Evolutionary conservation across 2,797 vertebrate species (phyloP).

Genomic region (Acestrorhynchus altus): DNA sequence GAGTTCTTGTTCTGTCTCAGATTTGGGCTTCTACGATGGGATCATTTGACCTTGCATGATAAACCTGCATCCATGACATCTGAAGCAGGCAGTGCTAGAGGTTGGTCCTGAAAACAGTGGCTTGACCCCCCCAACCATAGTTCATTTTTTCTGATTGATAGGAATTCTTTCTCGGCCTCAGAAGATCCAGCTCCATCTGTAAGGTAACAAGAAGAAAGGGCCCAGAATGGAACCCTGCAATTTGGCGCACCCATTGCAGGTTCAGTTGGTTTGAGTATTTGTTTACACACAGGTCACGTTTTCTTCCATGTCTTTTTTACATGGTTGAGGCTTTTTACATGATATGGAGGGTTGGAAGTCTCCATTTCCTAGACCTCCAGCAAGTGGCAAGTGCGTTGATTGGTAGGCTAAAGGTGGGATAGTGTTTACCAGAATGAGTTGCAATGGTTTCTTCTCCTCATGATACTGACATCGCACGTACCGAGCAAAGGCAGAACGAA

Average conservation of each 20-base stretch:
- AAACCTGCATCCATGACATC: neutral
- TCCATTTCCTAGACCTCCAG: conserved; percentile 47
- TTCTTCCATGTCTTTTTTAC: conserved; percentile 45
- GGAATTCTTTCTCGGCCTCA: neutral
- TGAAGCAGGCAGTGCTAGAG: neutral
- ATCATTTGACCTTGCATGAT: neutral
- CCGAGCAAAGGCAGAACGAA: conserved; percentile 82
- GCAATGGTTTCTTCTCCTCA: conserved; percentile 64
- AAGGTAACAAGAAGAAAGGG: conserved; percentile 7
- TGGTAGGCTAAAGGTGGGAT: conserved; percentile 54
- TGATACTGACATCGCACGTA: conserved; percentile 83
- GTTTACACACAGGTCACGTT: conserved; percentile 51
- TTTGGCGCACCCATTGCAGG: neutral
- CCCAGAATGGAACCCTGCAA: neutral
- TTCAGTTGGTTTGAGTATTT: neutral
- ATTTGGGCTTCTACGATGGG: neutral
- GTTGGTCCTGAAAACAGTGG: neutral
- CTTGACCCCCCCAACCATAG: neutral
- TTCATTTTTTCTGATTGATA: too few relatives aligned
- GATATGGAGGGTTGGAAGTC: conserved; percentile 37
- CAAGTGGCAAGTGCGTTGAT: conserved; percentile 48
- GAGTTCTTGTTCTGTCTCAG: neutral
- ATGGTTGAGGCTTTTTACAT: conserved; percentile 35
- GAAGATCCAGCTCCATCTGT: neutral
- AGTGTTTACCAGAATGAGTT: conserved; percentile 56